Evolutionary conservation across 2,888 invertebrate species (phyloP).

Genomic region (Linyphia triangularis): DNA sequence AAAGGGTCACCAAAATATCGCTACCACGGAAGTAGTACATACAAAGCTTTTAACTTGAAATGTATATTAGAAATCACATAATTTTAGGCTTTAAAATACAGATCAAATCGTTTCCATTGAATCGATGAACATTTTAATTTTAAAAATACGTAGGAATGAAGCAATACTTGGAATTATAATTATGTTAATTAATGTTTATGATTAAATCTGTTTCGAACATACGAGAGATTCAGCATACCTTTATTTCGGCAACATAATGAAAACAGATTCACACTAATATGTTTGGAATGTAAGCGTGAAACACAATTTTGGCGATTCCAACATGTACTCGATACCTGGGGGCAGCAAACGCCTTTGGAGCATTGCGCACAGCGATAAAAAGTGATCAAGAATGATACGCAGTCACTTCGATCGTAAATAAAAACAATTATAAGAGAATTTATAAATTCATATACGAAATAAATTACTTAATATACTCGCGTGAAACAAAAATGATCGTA

Average conservation of each 20-base stretch:
- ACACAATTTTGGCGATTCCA: conserved; percentile 41
- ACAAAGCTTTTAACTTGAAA: no score
- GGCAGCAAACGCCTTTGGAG: conserved; percentile 65
- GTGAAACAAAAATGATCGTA: conserved; percentile 34
- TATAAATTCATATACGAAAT: conserved; percentile 11
- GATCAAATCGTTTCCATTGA: no score
- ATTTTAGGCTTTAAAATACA: no score
- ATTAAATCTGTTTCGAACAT: no score
- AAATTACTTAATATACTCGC: background rate
- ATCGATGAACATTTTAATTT: no score
- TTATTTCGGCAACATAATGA: no score
- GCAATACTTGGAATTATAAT: no score
- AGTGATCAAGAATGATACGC: conserved; percentile 19
- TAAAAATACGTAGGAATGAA: no score
- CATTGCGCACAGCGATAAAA: conserved; percentile 59
- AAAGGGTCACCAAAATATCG: background rate
- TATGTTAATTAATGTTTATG: no score
- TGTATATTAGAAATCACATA: no score
- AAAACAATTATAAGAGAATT: background rate
- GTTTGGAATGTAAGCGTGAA: background rate
- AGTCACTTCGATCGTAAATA: conserved; percentile 9
- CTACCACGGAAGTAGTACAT: background rate
- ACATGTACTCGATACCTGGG: conserved; percentile 70
- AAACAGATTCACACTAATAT: conserved; percentile 7
- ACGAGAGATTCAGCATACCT: no score